A percentile compares a stretch with the other conserved stretches of the same genome.
phyloP scores from a whole-genome alignment of 2,797 vertebrate genomes.

The Brachymystax lenok region DNA sequence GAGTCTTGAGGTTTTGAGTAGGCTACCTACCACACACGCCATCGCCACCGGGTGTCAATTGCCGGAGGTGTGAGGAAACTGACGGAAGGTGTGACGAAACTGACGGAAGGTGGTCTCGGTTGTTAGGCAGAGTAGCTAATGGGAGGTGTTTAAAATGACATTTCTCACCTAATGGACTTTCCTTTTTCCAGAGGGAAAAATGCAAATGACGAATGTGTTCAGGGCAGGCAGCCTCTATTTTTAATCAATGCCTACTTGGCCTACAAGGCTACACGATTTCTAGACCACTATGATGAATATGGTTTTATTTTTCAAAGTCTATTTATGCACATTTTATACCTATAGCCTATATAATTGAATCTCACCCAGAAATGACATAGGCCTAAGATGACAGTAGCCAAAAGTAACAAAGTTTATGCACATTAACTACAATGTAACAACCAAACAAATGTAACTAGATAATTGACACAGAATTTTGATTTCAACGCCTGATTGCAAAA shows the following conservation, averaged over 20 bases:
- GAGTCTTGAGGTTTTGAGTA: background rate
- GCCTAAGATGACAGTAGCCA: too few species aligned
- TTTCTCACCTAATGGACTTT: conserved; percentile 64
- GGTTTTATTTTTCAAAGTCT: background rate
- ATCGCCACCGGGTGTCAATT: conserved; percentile 54
- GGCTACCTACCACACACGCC: conserved; percentile 20
- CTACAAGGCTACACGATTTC: background rate
- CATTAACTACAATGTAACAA: background rate
- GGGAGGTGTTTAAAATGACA: conserved; percentile 70
- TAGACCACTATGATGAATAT: background rate
- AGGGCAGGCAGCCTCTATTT: conserved; percentile 20
- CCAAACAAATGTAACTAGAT: too few species aligned
- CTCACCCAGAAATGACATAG: too few species aligned
- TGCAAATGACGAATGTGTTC: conserved; percentile 51
- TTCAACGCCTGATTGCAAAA: too few species aligned
- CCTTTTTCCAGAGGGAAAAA: conserved; percentile 44
- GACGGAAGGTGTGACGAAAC: conserved; percentile 65
- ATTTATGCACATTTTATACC: too few species aligned
- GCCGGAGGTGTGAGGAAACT: conserved; percentile 47
- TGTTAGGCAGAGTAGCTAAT: conserved; percentile 48
- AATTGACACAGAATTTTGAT: background rate
- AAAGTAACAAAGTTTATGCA: too few species aligned
- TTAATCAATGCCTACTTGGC: background rate
- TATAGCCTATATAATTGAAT: too few species aligned
- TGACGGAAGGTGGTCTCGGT: conserved; percentile 48